Evolutionary conservation across 2,797 vertebrate species (phyloP), one percentile per base, ranked within the genome.

Genomic region (Aplochiton taeniatus): DNA sequence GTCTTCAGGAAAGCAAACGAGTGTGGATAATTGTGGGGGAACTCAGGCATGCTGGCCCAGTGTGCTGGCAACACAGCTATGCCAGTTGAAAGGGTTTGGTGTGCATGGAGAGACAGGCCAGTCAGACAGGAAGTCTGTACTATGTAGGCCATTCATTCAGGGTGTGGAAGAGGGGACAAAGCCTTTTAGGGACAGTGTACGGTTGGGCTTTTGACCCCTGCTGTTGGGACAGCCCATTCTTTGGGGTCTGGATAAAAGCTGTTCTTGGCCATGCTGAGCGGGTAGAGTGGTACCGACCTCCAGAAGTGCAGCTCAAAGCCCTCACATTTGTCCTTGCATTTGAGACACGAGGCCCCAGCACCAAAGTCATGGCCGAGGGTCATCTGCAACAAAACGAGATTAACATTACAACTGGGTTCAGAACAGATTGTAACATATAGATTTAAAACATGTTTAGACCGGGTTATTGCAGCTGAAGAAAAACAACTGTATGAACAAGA

Each of bases 281-380:
- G n/a, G 16, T 11, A 52, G 47, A 18, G 9, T 1, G 1, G 53
- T 59, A 89, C 94, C 87, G 86, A 99, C 98, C 98, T 97, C 98
- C 98, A 99, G 87, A 95, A 99, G 70, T 99, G 98, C 75, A 99
- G 94, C 79, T 99, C 98, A 48, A 99, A 99, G 56, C 98, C 98
- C 84, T 96, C 94, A 63, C 98, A 99, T 80, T 98, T 98, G 57
- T 98, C 96, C 86, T 96, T 96, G 89, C 98, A 99, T 80, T 97
- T 99, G 72, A 99, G 87, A 80, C 97, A 99, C 19, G 94, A 79
- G 0, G 96, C 96, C 82, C 97, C 98, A 18, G 95, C 95, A 50
- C 97, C 98, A 72, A 98, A 93, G 76, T 99, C 98, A 4, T 99
- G 98, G 42, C 96, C 97, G 58, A 99, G 90, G 52, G 96, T 96